phyloP scores from a whole-genome alignment of 2,797 vertebrate genomes.

The Sebastes oblongus region DNA sequence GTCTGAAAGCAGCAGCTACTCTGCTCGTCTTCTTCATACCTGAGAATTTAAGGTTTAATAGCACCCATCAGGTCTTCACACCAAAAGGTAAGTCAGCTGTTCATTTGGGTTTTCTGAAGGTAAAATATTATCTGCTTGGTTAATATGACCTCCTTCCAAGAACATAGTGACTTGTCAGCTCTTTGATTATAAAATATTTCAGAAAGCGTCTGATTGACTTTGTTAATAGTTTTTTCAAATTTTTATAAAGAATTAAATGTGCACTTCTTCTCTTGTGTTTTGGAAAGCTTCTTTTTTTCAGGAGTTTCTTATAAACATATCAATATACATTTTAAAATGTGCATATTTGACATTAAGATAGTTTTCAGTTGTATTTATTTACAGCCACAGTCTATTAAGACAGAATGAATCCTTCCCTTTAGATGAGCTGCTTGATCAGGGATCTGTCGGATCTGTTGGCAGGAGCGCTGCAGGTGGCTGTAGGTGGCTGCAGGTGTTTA shows the following conservation, averaged over 20 bases:
- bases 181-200: not conserved
- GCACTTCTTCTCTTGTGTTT: not conserved
- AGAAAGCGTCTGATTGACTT: not conserved
- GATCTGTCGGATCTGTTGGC: not conserved
- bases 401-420: not conserved
- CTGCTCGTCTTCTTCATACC: not conserved
- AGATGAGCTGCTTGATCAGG: not conserved
- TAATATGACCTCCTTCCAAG: no score
- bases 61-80: not conserved
- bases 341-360: not conserved
- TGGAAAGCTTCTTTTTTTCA: not conserved
- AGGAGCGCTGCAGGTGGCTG: not conserved
- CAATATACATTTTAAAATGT: not conserved
- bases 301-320: not conserved
- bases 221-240: not conserved
- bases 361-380: not conserved
- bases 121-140: not conserved
- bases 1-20: slow-evolving; percentile 16
- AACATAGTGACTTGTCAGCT: not conserved
- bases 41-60: not conserved
- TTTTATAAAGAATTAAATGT: not conserved
- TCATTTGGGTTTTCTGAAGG: not conserved
- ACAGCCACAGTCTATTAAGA: not conserved
- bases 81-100: slow-evolving; percentile 37
- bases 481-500: not conserved